Base-by-base conservation (phyloP, 2,797 vertebrate genomes). In the Leptatherina wallacei region DNA sequence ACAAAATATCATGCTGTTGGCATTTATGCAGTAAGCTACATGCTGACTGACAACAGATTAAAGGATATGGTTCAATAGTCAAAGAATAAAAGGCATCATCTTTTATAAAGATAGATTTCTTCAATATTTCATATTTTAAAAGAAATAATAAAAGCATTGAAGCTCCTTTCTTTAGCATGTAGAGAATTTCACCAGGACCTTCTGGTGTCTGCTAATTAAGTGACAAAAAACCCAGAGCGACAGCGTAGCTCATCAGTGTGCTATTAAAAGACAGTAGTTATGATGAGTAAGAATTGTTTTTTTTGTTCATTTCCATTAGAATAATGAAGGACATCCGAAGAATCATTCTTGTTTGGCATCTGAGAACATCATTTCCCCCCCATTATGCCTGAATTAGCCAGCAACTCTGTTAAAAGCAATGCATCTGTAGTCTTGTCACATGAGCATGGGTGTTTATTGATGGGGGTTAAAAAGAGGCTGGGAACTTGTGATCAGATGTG, bases 401-500 rank as follows among this genome's bases (percentile, higher is more conserved):
- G 13, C 6, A 27, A 33, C 27, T 38, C 6, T 30, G 82, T 75
- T 57, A 76, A 42, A 13, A 0, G 0, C 54, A 76, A 32, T 73
- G 49, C 47, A 70, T 76, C 40, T 55, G 18, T 49, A 49, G 47
- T 49, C 22, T 71, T 47, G 27, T 61, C 67, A 65, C 44, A 61
- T 84, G 71, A 80, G 65, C 65, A 71, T 24, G 32, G 36, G 52
- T 81, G 84, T 89, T 91, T 89, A 74, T 83, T 88, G 68, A 85
- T 66, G 54, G 47, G 73, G 36, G 59, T 63, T 71, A 42, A 70
- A 74, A 70, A 72, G 68, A 58, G 63, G 56, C 76, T 88, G 86
- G 85, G 85, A 90, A 91, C 73, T 36, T 73, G 20, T 38, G 61
- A 55, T 24, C 51, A 54, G 59, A 61, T 30, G 57, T 65, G 70